A percentile compares a stretch with the other conserved stretches of the same genome.
phyloP scores from a whole-genome alignment of 2,113 vertebrate genomes.

The Barnardius zonarius region DNA sequence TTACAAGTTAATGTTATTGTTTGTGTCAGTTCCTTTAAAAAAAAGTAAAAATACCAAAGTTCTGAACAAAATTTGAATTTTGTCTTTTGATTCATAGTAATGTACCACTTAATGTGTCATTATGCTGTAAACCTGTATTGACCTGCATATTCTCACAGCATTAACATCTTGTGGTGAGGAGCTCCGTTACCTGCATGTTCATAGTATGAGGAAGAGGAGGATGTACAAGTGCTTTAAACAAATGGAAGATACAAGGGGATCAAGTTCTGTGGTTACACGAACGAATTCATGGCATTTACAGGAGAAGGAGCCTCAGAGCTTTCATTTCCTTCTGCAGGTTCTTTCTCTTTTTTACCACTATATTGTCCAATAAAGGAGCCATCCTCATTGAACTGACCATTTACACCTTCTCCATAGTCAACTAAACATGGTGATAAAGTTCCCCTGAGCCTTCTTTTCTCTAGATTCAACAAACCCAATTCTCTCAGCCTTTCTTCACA shows the following conservation, averaged over 20 bases:
- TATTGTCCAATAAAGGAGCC: slow-evolving; percentile 99
- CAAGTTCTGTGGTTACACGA: slow-evolving; percentile 81
- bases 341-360: slow-evolving; percentile 94
- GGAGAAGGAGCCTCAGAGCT: slow-evolving; percentile 96
- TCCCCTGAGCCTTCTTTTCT: no score
- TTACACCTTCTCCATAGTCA: slow-evolving; percentile 97
- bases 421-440: no score
- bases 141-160: slow-evolving; percentile 56
- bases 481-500: no score
- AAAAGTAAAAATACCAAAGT: slow-evolving; percentile 57
- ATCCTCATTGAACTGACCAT: slow-evolving; percentile 98
- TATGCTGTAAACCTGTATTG: neutral
- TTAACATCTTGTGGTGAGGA: slow-evolving; percentile 52
- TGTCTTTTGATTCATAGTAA: slow-evolving; percentile 39
- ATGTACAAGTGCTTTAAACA: slow-evolving; percentile 62
- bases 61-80: slow-evolving; percentile 53
- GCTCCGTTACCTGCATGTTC: slow-evolving; percentile 54
- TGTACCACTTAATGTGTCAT: slow-evolving; percentile 28
- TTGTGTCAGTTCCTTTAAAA: slow-evolving; percentile 57
- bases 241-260: slow-evolving; percentile 56
- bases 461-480: no score
- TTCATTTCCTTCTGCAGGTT: slow-evolving; percentile 89
- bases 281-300: slow-evolving; percentile 96
- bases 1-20: slow-evolving; percentile 16
- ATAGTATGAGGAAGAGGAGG: slow-evolving; percentile 56